Evolutionary conservation across 2,113 vertebrate species (phyloP), one percentile per base, ranked within the genome.

Genomic region (Herpailurus yagouaroundi): DNA sequence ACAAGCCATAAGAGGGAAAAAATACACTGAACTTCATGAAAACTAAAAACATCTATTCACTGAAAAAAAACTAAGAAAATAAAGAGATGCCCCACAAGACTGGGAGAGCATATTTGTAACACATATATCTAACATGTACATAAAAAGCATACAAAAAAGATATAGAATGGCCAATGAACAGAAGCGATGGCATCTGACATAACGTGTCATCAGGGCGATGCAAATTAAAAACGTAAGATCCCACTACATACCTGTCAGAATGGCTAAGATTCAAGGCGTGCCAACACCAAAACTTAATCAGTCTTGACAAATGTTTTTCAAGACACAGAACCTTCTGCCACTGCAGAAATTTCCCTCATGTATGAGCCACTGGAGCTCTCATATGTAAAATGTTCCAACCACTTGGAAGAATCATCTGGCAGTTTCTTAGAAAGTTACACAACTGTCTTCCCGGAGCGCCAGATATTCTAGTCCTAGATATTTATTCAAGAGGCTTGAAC

Each of bases 201-300:
- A 48, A 36, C 15, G 73, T 73, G 10, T 38, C 31, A 3, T 82
- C 16, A 60, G 84, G 4, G 14, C 91, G 55, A 89, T 57, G 15
- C 45, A 94, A 55, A 63, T 85, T 45, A 29, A 85, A 94, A 73
- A 16, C 15, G 31, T 23, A 38, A 31, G 45, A 25, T 80, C 15
- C 5, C 6, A 7, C 7, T 33, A 16, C 1, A 36, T 0, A 7
- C 5, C 7, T 50, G 7, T 60, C 29, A 68, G 13, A 36, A 38
- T 84, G 33, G 3, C 52, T 82, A 57, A 91, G 79, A 60, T 23
- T 33, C 85, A 69, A 92, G 13, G 31, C 60, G 33, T 31, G 2
- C 27, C 6, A 68, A 12, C 12, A 36, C n/a, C 16, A 52, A 13
- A 79, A 55, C 0, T 55, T 73, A 74, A 38, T 60, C 57, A 21